Base-by-base conservation (phyloP, 1,140 invertebrate species). In the Nebria ingens region DNA sequence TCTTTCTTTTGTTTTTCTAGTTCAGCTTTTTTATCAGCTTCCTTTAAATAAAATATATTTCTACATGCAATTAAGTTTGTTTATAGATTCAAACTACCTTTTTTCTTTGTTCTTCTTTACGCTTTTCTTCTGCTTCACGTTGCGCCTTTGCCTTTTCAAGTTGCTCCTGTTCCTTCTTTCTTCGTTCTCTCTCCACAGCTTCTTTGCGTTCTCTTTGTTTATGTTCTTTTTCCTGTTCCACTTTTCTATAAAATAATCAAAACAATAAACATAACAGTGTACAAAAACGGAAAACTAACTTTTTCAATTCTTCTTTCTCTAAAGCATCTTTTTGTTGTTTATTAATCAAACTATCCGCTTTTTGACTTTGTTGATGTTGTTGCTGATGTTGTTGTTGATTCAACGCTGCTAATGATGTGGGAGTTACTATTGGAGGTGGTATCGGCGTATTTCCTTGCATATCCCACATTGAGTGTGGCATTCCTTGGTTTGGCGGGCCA, bases 21-120 rank as follows among this genome's bases (percentile, higher is more conserved):
- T 42, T 78, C 77, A 1, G 73, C 62, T 64, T 71, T 77, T 54
- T 61, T 75, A 63, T 76, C 79, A 58, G 70, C 74, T 64, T 72
- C 78, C 63, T 58, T 52, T 19, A 52, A n/a, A n/a, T n/a, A n/a
- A n/a, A n/a, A n/a, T n/a, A n/a, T n/a, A n/a, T n/a, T n/a, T n/a
- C n/a, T n/a, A n/a, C n/a, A 53, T 21, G 6, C 6, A 52, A 13
- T 13, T 19, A 15, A 19, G 4, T 19, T 17, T 17, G n/a, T 42
- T 54, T 45, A 17, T 4, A 21, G 19, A 15, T 19, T 52, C 19
- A 58, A 51, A 25, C 61, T 56, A 52, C n/a, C n/a, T 62, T 58
- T 38, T 64, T 64, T 40, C 60, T 55, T 19, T 65, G 64, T 50
- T 68, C 78, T 64, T 72, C 76, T 62, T 61, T 66, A 58, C 61